Percentiles rank a stretch among this genome's conserved stretches.
These are phyloP conservation scores for Matsumyia berberina DNA, from an alignment of 2,888 invertebrate species.

Conservation along the genomic window DNA sequence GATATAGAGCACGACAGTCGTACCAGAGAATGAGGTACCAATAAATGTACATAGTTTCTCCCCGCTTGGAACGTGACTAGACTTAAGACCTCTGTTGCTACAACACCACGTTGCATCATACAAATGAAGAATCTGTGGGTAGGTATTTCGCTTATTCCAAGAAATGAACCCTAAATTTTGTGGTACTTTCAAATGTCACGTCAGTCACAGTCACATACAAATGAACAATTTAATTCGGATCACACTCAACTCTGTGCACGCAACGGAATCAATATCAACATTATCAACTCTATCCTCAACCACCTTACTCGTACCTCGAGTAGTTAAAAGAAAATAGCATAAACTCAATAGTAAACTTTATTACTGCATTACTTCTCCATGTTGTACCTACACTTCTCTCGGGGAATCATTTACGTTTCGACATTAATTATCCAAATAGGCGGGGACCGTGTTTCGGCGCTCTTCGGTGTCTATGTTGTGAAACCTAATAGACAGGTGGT, in stretches of 20 bases:
- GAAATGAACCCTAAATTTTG: conserved; percentile 12
- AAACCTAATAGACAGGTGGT: conserved; percentile 27
- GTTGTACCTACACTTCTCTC: not conserved
- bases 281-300: conserved; percentile 3
- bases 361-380: conserved; percentile 10
- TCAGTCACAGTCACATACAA: conserved; percentile 1
- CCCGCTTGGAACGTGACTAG: conserved; percentile 36
- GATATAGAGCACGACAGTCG: conserved; percentile 25
- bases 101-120: conserved; percentile 13
- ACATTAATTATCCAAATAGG: conserved; percentile 48
- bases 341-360: conserved; percentile 22
- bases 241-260: conserved; percentile 29
- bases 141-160: not conserved
- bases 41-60: conserved; percentile 1
- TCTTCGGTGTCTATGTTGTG: conserved; percentile 9
- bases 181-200: conserved; percentile 25
- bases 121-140: conserved; percentile 14
- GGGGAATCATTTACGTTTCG: conserved; percentile 36
- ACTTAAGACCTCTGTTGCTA: not conserved
- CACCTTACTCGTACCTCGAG: not conserved
- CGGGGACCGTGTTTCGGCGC: conserved; percentile 16
- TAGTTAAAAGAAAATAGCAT: conserved; percentile 7
- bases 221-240: conserved; percentile 31
- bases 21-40: conserved; percentile 8
- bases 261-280: conserved; percentile 40